Base-by-base conservation (phyloP, 2,888 invertebrate species). In the Scaptodrosophila latifasciaeformis region DNA sequence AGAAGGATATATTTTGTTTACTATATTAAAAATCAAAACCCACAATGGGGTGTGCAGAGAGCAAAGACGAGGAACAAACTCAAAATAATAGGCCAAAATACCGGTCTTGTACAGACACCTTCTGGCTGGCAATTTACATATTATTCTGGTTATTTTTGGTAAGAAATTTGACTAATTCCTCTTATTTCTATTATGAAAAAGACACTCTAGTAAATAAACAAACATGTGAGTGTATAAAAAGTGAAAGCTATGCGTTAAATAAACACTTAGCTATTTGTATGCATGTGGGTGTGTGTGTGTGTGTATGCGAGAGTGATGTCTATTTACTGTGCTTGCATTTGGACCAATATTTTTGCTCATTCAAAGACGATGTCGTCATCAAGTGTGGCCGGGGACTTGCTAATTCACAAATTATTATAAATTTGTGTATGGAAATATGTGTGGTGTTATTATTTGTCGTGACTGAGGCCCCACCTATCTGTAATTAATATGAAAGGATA, bases 81-180 rank as follows among this genome's bases (percentile, higher is more conserved):
- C 70, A 69, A 53, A 74, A 67, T 46, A 71, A 72, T 62, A 75
- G 82, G 2, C 89, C 90, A n/a, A 89, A 90, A 84, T 89, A 89
- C 86, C 90, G 94, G 83, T 90, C 91, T 47, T 95, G 95, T 82
- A 96, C 95, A 2, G 95, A 96, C 87, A 89, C 94, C 7, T 89
- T 93, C 67, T 95, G 94, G 93, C 89, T 95, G 35, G 88, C 91
- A 81, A 86, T 93, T 79, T 95, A 92, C 82, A 89, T 94, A 66
- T 83, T 91, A 49, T 95, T 95, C 86, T 94, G 93, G 93, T 90
- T 92, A 83, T 87, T 94, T 67, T 91, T 95, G 95, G 95, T 95
- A 89, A 88, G 87, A 3, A 19, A 40, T 59, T 46, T 44, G 2
- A 4, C 12, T 12, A 51, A 18, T 27, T 27, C 18, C 7, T 6